Conservation (phyloP, 2,113 vertebrate genomes). For the Neoarius graeffei region DNA sequence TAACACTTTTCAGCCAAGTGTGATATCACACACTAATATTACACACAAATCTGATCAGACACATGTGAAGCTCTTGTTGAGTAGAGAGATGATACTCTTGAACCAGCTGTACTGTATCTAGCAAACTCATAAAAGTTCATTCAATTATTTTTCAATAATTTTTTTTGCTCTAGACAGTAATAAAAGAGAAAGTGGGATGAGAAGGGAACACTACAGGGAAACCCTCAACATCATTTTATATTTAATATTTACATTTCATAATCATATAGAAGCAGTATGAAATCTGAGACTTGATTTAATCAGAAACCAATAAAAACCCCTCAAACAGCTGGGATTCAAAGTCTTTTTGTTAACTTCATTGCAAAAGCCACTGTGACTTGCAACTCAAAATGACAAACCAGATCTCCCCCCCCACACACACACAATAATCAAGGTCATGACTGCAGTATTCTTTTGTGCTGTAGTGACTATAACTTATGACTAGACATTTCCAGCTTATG, state of each 20-base stretch:
- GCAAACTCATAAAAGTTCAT: neutral
- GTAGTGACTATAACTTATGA: neutral
- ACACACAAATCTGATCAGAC: neutral
- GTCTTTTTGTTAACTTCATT: neutral
- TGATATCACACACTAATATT: neutral
- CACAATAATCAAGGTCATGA: slow-evolving; percentile 8
- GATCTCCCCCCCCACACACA: neutral
- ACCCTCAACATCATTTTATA: neutral
- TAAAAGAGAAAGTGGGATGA: neutral
- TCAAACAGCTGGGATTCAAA: neutral
- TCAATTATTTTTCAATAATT: neutral
- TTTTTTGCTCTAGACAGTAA: neutral
- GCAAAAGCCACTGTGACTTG: neutral
- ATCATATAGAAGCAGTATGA: neutral
- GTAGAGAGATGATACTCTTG: neutral
- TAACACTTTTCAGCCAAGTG: neutral
- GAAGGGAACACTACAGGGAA: neutral
- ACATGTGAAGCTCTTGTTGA: neutral
- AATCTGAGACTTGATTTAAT: neutral
- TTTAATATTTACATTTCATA: neutral
- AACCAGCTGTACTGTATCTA: neutral
- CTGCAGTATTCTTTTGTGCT: slow-evolving; percentile 5
- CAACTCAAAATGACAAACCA: neutral
- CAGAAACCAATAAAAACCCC: neutral
- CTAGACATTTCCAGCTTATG: neutral